These are phyloP conservation scores for Cricetomys ansorgei DNA, from an alignment of 2,113 vertebrate species.

Conservation along the genomic window DNA sequence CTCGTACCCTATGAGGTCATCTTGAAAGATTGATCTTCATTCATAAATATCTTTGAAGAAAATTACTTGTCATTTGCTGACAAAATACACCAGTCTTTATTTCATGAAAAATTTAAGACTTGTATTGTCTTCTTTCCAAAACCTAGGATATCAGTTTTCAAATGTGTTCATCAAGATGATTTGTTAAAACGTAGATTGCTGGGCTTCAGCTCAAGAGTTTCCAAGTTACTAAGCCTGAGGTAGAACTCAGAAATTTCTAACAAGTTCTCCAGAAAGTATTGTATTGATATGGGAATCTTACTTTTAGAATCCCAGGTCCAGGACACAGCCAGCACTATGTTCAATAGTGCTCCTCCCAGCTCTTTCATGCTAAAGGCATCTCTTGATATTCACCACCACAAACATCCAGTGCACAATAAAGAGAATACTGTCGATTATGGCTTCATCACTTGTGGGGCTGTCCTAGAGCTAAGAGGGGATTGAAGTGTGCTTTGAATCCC, in stretches of 20 bases:
- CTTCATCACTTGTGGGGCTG: too few species aligned
- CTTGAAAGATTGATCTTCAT: neutral
- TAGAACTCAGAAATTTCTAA: neutral
- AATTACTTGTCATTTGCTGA: conserved; percentile 36
- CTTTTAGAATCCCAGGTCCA: neutral
- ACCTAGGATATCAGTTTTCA: neutral
- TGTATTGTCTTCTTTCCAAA: conserved; percentile 21
- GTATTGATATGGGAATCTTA: neutral
- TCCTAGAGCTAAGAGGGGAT: too few species aligned
- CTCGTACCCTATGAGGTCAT: neutral
- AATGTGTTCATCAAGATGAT: neutral
- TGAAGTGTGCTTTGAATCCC: too few species aligned
- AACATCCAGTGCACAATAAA: neutral
- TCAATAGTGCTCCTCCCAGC: neutral
- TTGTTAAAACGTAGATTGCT: neutral
- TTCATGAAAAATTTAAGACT: neutral
- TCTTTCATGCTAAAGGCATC: neutral
- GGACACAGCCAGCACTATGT: neutral
- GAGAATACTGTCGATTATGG: neutral
- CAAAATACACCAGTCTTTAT: neutral
- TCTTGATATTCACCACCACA: neutral
- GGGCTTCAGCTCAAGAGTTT: neutral
- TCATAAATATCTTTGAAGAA: neutral
- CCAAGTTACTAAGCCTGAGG: neutral
- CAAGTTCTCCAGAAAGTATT: neutral